Evolutionary conservation across 2,888 invertebrate species (phyloP), one percentile per base, ranked within the genome.

Genomic region (Morpho achilles): DNA sequence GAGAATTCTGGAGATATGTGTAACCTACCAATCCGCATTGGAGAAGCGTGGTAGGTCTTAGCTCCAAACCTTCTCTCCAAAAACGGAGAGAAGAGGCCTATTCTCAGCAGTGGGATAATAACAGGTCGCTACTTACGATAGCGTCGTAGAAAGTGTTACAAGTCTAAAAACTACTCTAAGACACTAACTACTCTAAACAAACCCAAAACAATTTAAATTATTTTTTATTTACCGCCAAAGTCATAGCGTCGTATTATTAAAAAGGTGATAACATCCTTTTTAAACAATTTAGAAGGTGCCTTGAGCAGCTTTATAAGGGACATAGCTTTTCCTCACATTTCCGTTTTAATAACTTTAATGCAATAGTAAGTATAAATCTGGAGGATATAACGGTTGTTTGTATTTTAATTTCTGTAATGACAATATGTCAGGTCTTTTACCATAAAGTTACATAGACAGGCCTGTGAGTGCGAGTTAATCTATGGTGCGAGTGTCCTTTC

Each of bases 221-320:
- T 39, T 50, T 8, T 7, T 7, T 65, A 82, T 84, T 80, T 71
- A 89, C 88, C 63, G 42, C 82, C 81, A 53, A 87, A 72, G 67
- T 90, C 89, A 70, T 83, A 80, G 22, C 89, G 77, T 5, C 80
- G 79, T 44, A 89, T 74, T 50, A 81, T 70, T n/a, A 90, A 66
- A 64, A 90, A 90, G 4, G 86, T 80, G 41, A 90, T 89, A 16
- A 84, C 80, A 59, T 88, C 84, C 62, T 87, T 90, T 63, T 75
- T 79, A 56, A 90, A 87, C 40, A 87, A 67, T 71, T 77, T 82
- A 16, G 79, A 71, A 0, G 87, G 82, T 23, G 76, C 76, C 63
- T 75, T 82, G 49, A 89, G 66, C 52, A 89, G 71, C 67, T 84
- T 87, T 32, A 80, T 78, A 22, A 88, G 69, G 58, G 85, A 87